Percentiles rank a stretch among this genome's conserved stretches.
Conservation (phyloP, 2,888 invertebrate species). For the Leptogaster cylindrica region DNA sequence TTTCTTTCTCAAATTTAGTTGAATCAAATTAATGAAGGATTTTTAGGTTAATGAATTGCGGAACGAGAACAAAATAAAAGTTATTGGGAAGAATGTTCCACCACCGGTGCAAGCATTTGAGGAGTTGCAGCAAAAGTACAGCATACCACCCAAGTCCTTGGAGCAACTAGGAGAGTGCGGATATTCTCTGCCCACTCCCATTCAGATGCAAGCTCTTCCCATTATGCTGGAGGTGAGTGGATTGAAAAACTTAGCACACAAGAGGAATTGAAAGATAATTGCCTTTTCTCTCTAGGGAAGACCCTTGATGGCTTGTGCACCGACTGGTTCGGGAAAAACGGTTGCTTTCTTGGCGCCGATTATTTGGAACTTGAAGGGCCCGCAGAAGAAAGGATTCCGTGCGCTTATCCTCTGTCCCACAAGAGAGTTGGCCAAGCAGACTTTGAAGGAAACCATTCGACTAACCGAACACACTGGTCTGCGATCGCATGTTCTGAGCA, state of each 20-base stretch:
- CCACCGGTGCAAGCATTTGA: conserved; percentile 75
- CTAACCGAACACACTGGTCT: conserved; percentile 78
- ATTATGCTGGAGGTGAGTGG: conserved; percentile 76
- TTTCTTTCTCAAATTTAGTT: conserved; percentile 63
- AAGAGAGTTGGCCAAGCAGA: conserved; percentile 91
- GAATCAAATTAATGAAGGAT: too few relatives aligned
- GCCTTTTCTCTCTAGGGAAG: conserved; percentile 65
- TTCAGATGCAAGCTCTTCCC: conserved; percentile 93
- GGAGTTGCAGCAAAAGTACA: conserved; percentile 67
- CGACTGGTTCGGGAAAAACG: conserved; percentile 98
- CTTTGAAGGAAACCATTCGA: conserved; percentile 77
- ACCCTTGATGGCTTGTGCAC: conserved; percentile 91
- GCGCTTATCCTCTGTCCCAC: conserved; percentile 92
- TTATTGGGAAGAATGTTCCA: conserved; percentile 80
- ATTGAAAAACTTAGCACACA: neutral
- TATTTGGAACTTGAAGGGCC: conserved; percentile 75
- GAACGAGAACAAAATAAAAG: conserved; percentile 78
- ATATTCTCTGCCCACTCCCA: conserved; percentile 80
- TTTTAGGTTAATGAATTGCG: conserved; percentile 71
- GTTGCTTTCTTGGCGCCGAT: conserved; percentile 92
- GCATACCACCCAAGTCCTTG: conserved; percentile 68
- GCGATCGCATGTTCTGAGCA: conserved; percentile 78
- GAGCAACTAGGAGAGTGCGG: conserved; percentile 74
- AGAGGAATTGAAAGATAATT: neutral
- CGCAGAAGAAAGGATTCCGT: conserved; percentile 77